phyloP scores from a whole-genome alignment of 2,888 invertebrate species.

The Rhyacophila evoluta region DNA sequence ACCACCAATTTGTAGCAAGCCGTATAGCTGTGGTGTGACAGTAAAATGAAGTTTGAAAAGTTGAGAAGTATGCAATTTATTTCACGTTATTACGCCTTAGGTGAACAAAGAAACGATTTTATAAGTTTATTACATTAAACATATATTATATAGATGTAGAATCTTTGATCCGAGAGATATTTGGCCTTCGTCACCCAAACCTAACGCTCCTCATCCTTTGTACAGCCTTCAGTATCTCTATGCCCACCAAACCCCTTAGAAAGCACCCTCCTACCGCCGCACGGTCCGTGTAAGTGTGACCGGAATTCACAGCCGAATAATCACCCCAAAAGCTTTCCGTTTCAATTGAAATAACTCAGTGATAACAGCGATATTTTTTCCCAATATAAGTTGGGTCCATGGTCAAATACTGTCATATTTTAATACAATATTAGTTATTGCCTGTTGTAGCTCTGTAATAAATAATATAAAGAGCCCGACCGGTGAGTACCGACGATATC shows the following conservation, averaged over 20 bases:
- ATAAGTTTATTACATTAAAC: too few relatives aligned
- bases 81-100: too few relatives aligned
- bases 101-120: too few relatives aligned
- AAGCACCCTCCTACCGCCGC: neutral
- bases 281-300: slow-evolving; percentile 13
- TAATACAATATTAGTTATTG: too few relatives aligned
- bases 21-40: too few relatives aligned
- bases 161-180: neutral
- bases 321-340: slow-evolving; percentile 7
- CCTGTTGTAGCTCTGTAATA: too few relatives aligned
- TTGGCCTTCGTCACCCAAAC: neutral
- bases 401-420: neutral
- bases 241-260: neutral
- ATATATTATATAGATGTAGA: neutral
- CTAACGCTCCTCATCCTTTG: neutral
- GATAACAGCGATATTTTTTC: neutral
- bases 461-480: too few relatives aligned
- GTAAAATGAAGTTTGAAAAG: too few relatives aligned
- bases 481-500: too few relatives aligned
- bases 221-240: neutral
- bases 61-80: too few relatives aligned
- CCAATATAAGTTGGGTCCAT: neutral
- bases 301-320: slow-evolving; percentile 15
- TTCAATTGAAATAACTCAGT: neutral
- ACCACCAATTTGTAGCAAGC: too few relatives aligned